These are phyloP conservation scores for Pelodytes ibericus DNA, from an alignment of 2,797 vertebrate genomes.

Conservation along the genomic window DNA sequence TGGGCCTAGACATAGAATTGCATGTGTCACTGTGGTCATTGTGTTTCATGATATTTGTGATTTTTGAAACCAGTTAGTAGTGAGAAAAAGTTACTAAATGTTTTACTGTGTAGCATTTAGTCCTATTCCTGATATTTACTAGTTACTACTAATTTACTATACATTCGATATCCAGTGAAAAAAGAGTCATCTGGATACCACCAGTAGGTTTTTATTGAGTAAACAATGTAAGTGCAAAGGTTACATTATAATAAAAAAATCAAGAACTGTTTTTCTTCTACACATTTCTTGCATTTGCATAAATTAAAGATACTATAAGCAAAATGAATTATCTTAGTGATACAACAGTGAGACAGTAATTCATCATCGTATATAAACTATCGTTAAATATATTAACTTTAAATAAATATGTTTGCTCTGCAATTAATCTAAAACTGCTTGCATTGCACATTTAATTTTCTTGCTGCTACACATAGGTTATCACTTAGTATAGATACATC, in stretches of 20 bases:
- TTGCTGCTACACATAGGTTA: conserved; percentile 8
- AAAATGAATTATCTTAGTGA: conserved; percentile 1
- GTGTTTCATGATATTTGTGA: too few species aligned
- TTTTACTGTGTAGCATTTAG: too few species aligned
- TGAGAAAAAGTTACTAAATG: too few species aligned
- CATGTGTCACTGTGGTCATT: too few species aligned
- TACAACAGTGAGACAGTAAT: neutral
- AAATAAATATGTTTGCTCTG: conserved; percentile 5
- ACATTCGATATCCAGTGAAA: too few species aligned
- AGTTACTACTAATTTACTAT: too few species aligned
- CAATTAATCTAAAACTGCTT: conserved; percentile 12
- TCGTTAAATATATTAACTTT: conserved; percentile 8
- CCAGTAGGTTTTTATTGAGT: too few species aligned
- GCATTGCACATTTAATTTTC: conserved; percentile 1
- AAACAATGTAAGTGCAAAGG: too few species aligned
- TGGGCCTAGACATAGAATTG: too few species aligned
- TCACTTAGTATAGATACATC: conserved; percentile 30
- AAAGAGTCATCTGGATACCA: too few species aligned
- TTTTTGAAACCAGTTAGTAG: too few species aligned
- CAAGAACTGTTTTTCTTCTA: neutral
- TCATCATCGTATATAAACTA: neutral
- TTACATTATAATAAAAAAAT: neutral
- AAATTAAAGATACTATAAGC: neutral
- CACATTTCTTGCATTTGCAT: neutral
- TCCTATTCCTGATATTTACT: too few species aligned